A percentile compares a stretch with the other conserved stretches of the same genome.
These are phyloP conservation scores for Andrena praecox DNA, from an alignment of 2,888 invertebrate species.

Conservation along the genomic window DNA sequence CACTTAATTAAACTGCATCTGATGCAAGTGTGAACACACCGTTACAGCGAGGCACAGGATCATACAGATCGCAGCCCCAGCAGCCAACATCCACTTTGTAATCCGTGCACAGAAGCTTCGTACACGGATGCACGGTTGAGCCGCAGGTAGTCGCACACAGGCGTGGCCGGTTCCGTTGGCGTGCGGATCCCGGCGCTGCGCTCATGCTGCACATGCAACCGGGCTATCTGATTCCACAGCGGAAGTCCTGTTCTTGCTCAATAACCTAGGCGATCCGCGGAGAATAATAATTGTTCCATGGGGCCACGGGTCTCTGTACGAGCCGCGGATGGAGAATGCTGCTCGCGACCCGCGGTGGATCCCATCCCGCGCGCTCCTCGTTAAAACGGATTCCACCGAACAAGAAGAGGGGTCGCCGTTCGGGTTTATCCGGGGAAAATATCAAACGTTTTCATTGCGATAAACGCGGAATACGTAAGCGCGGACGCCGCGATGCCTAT, in stretches of 20 bases:
- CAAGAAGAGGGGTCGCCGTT: constrained; percentile 7
- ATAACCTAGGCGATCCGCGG: constrained; percentile 73
- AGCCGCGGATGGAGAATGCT: constrained; percentile 41
- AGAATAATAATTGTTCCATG: constrained; percentile 72
- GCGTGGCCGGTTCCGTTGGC: constrained; percentile 27
- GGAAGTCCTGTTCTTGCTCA: constrained; percentile 77
- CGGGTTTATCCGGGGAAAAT: constrained; percentile 12
- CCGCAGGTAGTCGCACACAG: constrained; percentile 46
- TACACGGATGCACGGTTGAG: constrained; percentile 61
- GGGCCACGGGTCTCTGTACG: constrained; percentile 27
- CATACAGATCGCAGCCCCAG: constrained; percentile 50
- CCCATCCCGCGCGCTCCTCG: constrained; percentile 9
- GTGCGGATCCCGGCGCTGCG: constrained; percentile 50
- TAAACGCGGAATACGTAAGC: constrained; percentile 34
- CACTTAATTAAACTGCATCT: constrained; percentile 17
- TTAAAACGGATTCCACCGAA: constrained; percentile 20
- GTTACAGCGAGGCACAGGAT: constrained; percentile 50
- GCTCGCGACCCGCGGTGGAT: constrained; percentile 12
- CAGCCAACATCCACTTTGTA: constrained; percentile 67
- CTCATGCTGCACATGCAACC: constrained; percentile 60
- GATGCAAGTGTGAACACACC: constrained; percentile 42
- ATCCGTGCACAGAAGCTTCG: constrained; percentile 65
- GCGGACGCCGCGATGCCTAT: constrained; percentile 7
- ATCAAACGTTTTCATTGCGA: constrained; percentile 22
- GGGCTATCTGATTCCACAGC: constrained; percentile 74